Conservation (phyloP, 1,140 invertebrate species). For the Parasteatoda tepidariorum region DNA sequence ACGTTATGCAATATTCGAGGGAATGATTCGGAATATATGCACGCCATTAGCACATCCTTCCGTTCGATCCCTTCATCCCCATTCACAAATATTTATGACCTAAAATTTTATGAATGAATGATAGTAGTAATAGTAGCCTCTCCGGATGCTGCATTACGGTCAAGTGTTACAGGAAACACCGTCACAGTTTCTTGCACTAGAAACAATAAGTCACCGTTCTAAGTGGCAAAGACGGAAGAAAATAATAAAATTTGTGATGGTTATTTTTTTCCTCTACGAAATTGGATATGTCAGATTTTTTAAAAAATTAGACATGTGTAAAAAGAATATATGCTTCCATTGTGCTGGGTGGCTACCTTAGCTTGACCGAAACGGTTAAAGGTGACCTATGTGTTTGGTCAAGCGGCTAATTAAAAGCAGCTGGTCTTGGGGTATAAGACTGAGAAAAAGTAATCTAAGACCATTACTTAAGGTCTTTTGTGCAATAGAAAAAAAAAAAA, state of each 20-base stretch:
- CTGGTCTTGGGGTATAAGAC: background rate
- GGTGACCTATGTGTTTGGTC: conserved; percentile 25
- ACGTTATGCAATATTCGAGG: no score
- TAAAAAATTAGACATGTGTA: background rate
- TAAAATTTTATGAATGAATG: conserved; percentile 28
- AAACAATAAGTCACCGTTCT: conserved; percentile 42
- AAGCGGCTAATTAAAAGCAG: conserved; percentile 2
- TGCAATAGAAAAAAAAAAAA: no score
- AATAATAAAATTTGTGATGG: background rate
- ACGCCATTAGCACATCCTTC: conserved; percentile 12
- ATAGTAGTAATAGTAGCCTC: conserved; percentile 5
- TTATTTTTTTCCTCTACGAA: background rate
- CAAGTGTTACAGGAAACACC: conserved; percentile 39
- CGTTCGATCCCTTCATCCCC: background rate
- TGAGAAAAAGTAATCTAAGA: no score
- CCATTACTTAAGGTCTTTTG: no score
- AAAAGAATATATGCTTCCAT: background rate
- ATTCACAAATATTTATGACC: conserved; percentile 42
- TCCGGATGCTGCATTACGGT: conserved; percentile 42
- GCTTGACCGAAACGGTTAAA: conserved; percentile 1
- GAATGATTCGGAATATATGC: no score
- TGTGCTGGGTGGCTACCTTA: background rate
- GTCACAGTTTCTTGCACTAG: conserved; percentile 32
- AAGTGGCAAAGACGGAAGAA: background rate
- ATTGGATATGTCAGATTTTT: background rate